These are phyloP conservation scores for Pogoniulus pusillus DNA, from an alignment of 2,797 vertebrate genomes.

Conservation along the genomic window DNA sequence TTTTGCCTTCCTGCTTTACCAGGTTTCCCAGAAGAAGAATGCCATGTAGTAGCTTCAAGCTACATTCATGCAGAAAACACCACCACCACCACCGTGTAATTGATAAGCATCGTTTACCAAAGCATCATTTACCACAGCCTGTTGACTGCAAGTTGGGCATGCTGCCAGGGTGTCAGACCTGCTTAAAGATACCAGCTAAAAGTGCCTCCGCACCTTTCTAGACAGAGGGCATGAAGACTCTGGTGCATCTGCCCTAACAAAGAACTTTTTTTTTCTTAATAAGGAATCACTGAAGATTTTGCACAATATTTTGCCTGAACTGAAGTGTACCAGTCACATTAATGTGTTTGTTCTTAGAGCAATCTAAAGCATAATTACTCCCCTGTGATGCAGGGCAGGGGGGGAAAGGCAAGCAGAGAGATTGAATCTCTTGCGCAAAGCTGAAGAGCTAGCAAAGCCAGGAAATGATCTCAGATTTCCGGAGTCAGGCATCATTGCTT, in stretches of 20 bases:
- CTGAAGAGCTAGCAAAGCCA: background rate
- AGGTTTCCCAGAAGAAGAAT: background rate
- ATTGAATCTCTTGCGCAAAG: slow-evolving; percentile 14
- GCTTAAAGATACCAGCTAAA: background rate
- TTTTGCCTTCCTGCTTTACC: background rate
- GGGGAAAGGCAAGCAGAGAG: background rate
- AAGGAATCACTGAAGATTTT: background rate
- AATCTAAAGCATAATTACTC: background rate
- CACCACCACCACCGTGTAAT: background rate
- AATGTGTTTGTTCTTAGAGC: slow-evolving; percentile 30
- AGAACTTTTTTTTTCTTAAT: too few relatives aligned
- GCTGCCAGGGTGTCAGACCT: background rate
- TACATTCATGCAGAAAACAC: background rate
- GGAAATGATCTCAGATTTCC: slow-evolving; percentile 56
- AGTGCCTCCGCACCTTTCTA: background rate
- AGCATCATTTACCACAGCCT: background rate
- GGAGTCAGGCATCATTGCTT: background rate
- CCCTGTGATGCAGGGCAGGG: background rate
- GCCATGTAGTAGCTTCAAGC: rapidly evolving
- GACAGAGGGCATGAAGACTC: rapidly evolving
- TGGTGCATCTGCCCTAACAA: background rate
- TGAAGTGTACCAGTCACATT: background rate
- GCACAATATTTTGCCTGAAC: background rate
- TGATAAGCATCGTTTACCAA: background rate
- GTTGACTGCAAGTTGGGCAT: rapidly evolving